Base-by-base conservation (phyloP, 1,140 invertebrate species). In the Sipha flava region DNA sequence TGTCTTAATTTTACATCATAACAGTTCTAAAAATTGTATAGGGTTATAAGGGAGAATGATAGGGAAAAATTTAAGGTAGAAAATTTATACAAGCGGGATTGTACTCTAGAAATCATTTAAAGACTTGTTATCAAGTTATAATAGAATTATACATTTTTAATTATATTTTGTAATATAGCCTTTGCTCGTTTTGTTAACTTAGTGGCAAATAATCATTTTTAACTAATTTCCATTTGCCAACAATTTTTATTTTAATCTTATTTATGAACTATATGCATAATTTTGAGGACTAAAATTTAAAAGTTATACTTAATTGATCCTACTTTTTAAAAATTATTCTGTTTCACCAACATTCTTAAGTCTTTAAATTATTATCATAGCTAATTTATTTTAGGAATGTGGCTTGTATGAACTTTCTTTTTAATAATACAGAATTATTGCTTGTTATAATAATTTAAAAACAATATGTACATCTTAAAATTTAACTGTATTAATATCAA, bases 151-250 rank as follows among this genome's bases (percentile, higher is more conserved):
- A 77, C 37, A 57, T 77, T 59, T 18, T 77, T 4, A 59, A 57
- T 77, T 59, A 59, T 77, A 37, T 77, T 77, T 59, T 77, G 52
- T 77, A 77, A 77, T 77, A 57, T 77, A 57, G 52, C 34, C 73
- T 54, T 57, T 52, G 57, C n/a, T 37, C 12, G 21, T 59, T 77
- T 26, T 77, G 14, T 77, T 21, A 70, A 77, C 52, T 43, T 26
- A 77, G 40, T 75, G 31, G 37, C 14, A 2, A 77, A 40, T 59
- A 54, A 34, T 40, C n/a, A 23, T 77, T 57, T 77, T 59, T 26
- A 77, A 52, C 49, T 12, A 57, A 43, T n/a, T 54, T 43, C 37
- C 52, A 59, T 59, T 40, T n/a, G n/a, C n/a, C n/a, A n/a, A n/a
- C 34, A 77, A 77, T 40, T 43, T 49, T 34, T 9, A 12, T 73